Base-by-base conservation (phyloP, 2,797 vertebrate genomes). In the Liparis tanakae region DNA sequence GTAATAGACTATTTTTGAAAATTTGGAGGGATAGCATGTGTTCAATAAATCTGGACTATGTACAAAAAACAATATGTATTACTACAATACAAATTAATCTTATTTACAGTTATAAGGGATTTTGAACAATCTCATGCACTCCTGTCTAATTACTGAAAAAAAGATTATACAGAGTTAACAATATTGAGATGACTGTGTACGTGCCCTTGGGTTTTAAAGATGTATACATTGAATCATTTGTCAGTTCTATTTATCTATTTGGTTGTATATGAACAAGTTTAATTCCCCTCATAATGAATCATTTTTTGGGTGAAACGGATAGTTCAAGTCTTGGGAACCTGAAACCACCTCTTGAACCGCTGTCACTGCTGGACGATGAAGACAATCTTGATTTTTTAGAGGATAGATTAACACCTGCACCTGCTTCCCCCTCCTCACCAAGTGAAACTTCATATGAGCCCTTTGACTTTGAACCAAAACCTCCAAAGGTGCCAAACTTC, bases 401-500 rank as follows among this genome's bases (percentile, higher is more conserved):
- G 20, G 93, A 86, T 70, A 91, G 20, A 20, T 94, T 88, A 64
- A 86, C 89, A n/a, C 93, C 95, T 46, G 93, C 86, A 57, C 92
- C 89, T 67, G 67, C 51, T 82, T 96, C 96, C 88, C 79, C 88
- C 0, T 96, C 96, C 5, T 96, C 96, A 20, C 94, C 96, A n/a
- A 95, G 94, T 0, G 97, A 94, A 72, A 99, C 97, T 93, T 99
- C 97, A 75, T 98, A 98, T 56, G 95, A 96, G 39, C 97, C 97
- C 89, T 97, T 98, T 76, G 94, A 95, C 90, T 96, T 98, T 60
- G 97, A 94, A 72, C 97, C 96, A 80, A 99, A 94, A 15, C 97
- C 97, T 76, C 96, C 97, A 72, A 99, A 98, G 14, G 98, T 99
- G 62, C 97, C 96, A 78, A 99, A 99, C 84, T 99, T 99, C 75